Evolutionary conservation across 2,113 vertebrate genomes (phyloP).

Genomic region (Coturnix japonica): DNA sequence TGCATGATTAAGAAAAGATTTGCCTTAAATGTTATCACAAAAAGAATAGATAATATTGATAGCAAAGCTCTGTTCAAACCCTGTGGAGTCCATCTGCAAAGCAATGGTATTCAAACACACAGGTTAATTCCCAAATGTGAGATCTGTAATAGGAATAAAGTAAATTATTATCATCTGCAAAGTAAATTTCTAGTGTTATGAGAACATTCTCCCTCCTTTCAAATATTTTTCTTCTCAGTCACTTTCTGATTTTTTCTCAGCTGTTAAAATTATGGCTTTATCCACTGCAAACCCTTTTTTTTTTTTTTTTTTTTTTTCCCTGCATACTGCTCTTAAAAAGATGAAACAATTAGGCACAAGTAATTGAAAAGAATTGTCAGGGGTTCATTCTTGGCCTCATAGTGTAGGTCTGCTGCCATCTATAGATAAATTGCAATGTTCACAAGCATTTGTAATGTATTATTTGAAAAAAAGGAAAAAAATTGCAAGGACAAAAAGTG

Average conservation of each 20-base stretch:
- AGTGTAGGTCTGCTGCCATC: conserved; percentile 78
- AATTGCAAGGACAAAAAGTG: background rate
- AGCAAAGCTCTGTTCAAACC: background rate
- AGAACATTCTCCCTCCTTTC: background rate
- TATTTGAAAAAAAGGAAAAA: background rate
- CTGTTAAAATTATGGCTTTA: background rate
- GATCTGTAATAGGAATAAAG: background rate
- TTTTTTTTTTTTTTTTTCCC: background rate
- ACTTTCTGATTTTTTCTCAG: background rate
- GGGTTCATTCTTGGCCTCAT: background rate
- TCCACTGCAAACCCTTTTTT: background rate
- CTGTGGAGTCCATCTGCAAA: background rate
- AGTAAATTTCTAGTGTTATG: background rate
- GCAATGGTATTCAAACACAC: background rate
- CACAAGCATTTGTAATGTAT: background rate
- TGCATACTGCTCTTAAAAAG: background rate
- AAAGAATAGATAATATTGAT: background rate
- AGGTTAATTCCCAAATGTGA: background rate
- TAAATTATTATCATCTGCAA: background rate
- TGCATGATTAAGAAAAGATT: conserved; percentile 7
- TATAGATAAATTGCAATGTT: conserved; percentile 53
- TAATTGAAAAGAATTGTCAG: conserved; percentile 36
- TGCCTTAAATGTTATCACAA: background rate
- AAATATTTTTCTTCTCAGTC: background rate
- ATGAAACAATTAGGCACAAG: background rate